A percentile compares a stretch with the other conserved stretches of the same genome.
phyloP scores from a whole-genome alignment of 1,140 invertebrate species.

The Portunus trituberculatus region DNA sequence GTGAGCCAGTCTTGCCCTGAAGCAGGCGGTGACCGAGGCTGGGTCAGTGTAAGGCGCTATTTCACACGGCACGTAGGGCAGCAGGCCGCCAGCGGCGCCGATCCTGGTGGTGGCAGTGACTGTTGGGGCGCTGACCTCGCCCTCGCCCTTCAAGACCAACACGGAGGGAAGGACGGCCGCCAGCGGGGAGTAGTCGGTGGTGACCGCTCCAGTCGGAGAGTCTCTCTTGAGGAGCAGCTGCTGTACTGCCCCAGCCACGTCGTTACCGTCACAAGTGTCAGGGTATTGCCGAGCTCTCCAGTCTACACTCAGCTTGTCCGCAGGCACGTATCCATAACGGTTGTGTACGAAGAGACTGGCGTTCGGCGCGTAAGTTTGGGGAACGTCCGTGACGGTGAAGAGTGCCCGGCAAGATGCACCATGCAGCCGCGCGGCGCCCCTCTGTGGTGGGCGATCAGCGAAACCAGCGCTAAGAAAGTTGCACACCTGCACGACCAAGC shows the following conservation, averaged over 20 bases:
- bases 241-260: background rate
- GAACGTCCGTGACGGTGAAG: slow-evolving; percentile 41
- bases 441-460: background rate
- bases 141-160: background rate
- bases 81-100: slow-evolving; percentile 35
- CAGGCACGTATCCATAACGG: background rate
- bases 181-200: background rate
- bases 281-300: background rate
- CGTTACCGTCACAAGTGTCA: background rate
- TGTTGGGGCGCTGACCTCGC: background rate
- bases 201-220: background rate
- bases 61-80: slow-evolving; percentile 46
- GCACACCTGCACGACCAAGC: background rate
- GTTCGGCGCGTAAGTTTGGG: background rate
- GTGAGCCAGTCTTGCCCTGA: slow-evolving; percentile 13
- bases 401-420: background rate
- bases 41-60: slow-evolving; percentile 37
- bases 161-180: slow-evolving; percentile 41
- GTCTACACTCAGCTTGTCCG: background rate
- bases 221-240: slow-evolving; percentile 5
- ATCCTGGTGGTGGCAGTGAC: slow-evolving; percentile 29
- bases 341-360: background rate
- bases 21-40: slow-evolving; percentile 5
- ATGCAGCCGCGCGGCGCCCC: background rate
- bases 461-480: background rate